These are phyloP conservation scores for Seriola aureovittata DNA, from an alignment of 2,113 vertebrate genomes.

Conservation along the genomic window DNA sequence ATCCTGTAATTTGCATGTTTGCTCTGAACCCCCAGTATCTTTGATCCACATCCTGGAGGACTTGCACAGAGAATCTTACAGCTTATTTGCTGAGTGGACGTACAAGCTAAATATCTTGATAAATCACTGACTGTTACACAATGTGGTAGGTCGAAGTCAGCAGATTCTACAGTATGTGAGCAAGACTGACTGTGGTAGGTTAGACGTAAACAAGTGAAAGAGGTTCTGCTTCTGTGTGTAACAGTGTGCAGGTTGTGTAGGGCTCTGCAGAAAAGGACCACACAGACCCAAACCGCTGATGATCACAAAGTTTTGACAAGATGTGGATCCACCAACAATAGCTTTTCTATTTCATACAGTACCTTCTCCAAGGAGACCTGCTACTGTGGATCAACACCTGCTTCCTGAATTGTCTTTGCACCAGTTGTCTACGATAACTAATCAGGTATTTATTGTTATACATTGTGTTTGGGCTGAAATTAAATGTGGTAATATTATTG, in stretches of 20 bases:
- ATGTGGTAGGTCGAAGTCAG: constrained; percentile 50
- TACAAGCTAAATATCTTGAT: constrained; percentile 13
- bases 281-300: constrained; percentile 45
- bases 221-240: constrained; percentile 25
- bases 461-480: no score
- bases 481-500: no score
- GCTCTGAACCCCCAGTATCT: not conserved
- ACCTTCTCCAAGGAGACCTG: not conserved
- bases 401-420: not conserved
- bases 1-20: constrained; percentile 17
- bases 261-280: constrained; percentile 54
- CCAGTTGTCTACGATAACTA: no score
- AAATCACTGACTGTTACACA: constrained; percentile 12
- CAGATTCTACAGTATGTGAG: not conserved
- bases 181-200: constrained; percentile 63
- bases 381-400: not conserved
- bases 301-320: constrained; percentile 9
- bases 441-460: no score
- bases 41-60: not conserved
- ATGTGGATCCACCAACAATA: not conserved
- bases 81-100: not conserved
- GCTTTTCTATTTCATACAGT: not conserved
- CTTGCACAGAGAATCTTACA: not conserved
- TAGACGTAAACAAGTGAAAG: constrained; percentile 21
- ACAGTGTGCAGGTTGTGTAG: constrained; percentile 31